phyloP scores from a whole-genome alignment of 2,797 vertebrate genomes.

The Spinus pinus region DNA sequence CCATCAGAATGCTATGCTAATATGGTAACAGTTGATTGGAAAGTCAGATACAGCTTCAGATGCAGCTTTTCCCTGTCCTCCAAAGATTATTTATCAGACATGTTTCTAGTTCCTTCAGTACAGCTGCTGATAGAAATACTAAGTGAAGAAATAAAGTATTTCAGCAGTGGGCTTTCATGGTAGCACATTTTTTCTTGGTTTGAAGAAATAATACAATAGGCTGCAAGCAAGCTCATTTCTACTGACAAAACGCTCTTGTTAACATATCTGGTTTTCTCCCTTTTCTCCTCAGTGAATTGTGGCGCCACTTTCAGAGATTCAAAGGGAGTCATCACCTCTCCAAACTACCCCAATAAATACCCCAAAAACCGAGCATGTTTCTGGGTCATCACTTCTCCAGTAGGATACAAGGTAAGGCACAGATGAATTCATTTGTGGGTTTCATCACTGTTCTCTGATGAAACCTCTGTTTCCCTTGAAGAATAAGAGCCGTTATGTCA shows the following conservation, averaged over 20 bases:
- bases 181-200: neutral
- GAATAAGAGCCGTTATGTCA: neutral
- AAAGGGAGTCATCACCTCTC: constrained; percentile 58
- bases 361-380: constrained; percentile 53
- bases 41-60: neutral
- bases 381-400: constrained; percentile 66
- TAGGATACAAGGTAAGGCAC: constrained; percentile 54
- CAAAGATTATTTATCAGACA: neutral
- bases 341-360: constrained; percentile 64
- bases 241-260: neutral
- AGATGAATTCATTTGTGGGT: neutral
- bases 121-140: neutral
- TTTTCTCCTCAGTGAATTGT: constrained; percentile 61
- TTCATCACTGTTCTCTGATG: neutral
- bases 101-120: neutral
- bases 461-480: neutral
- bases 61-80: neutral
- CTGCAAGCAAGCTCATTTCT: neutral
- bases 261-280: neutral
- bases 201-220: neutral
- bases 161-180: neutral
- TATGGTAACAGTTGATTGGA: neutral
- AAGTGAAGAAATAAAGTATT: neutral
- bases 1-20: neutral
- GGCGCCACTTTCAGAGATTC: constrained; percentile 56